Percentiles rank a stretch among this genome's conserved stretches.
These are phyloP conservation scores for Anticlea derivata DNA, from an alignment of 2,888 invertebrate genomes.

Conservation along the genomic window DNA sequence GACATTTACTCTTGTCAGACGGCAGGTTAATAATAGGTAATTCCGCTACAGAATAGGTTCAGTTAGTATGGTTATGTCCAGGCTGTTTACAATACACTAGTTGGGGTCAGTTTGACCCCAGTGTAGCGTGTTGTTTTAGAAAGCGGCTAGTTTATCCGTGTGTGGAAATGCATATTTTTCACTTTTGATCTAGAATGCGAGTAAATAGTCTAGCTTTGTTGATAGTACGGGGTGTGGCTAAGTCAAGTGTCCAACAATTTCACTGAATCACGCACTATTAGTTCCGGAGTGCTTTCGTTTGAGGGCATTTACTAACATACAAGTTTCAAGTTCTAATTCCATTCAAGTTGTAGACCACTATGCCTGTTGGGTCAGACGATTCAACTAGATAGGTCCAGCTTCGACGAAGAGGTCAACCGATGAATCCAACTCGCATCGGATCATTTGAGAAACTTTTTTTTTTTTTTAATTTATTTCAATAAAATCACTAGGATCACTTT, in stretches of 20 bases:
- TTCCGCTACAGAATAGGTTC: not conserved
- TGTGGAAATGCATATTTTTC: conserved; percentile 16
- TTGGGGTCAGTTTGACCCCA: conserved; percentile 26
- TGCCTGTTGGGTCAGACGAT: no score
- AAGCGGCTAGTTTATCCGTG: conserved; percentile 6
- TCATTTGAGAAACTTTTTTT: no score
- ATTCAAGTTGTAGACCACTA: no score
- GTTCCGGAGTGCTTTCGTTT: no score
- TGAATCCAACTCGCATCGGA: no score
- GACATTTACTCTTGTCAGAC: conserved; percentile 13
- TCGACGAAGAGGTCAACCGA: no score
- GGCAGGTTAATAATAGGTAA: conserved; percentile 19
- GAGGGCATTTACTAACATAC: no score
- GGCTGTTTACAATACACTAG: conserved; percentile 16
- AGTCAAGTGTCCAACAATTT: conserved; percentile 1
- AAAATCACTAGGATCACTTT: no score
- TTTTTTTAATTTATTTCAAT: no score
- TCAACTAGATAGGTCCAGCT: no score
- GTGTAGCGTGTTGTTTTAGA: conserved; percentile 18
- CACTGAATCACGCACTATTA: not conserved
- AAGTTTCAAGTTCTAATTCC: no score
- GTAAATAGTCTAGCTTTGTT: conserved; percentile 8
- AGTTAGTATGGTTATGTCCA: conserved; percentile 1
- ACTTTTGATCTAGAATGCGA: conserved; percentile 21
- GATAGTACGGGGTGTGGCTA: not conserved